A percentile compares a stretch with the other conserved stretches of the same genome.
These are phyloP conservation scores for Lepilemur ruficaudatus DNA, from an alignment of 2,797 vertebrate species.

Conservation along the genomic window DNA sequence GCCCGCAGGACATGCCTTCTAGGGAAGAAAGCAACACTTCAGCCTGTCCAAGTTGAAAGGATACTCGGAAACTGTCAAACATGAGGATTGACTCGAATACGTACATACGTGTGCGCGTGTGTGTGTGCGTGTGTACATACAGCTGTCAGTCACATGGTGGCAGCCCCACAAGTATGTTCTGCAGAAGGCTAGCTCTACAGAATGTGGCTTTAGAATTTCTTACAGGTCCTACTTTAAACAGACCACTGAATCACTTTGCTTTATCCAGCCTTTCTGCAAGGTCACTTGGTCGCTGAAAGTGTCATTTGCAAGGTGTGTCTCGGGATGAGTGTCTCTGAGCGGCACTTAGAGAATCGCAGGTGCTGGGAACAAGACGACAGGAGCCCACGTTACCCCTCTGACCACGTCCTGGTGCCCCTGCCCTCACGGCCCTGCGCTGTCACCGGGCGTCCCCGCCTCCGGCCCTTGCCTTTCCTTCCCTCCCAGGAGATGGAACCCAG, in stretches of 20 bases:
- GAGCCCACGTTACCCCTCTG: background rate
- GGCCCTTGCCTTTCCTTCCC: background rate
- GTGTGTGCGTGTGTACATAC: background rate
- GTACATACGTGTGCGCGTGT: accelerated
- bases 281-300: background rate
- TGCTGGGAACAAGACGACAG: accelerated
- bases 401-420: background rate
- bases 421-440: too few relatives aligned
- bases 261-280: background rate
- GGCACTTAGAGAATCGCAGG: background rate
- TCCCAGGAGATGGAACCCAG: background rate
- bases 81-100: background rate
- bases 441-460: background rate
- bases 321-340: background rate
- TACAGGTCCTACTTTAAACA: background rate
- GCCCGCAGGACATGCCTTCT: background rate
- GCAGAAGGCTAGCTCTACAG: background rate
- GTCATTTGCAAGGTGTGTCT: background rate
- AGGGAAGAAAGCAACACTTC: background rate
- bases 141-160: accelerated
- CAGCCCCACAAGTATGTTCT: background rate
- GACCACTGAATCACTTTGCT: background rate
- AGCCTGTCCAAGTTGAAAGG: background rate
- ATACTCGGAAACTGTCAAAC: background rate
- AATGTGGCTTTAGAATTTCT: background rate